Evolutionary conservation across 1,140 invertebrate species (phyloP).

Genomic region (Coboldia fuscipes): DNA sequence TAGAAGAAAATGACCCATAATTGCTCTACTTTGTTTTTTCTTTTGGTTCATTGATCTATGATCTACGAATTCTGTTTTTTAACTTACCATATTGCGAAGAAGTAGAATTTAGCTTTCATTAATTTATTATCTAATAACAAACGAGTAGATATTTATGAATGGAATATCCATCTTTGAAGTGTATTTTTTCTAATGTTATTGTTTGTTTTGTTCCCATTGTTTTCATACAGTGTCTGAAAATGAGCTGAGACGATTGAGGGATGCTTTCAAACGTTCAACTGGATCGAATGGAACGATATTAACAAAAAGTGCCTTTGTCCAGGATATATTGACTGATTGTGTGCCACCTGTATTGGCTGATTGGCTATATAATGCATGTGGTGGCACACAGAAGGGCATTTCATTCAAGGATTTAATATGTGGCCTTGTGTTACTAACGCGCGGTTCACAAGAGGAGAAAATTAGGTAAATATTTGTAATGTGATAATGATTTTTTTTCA

Average conservation of each 20-base stretch:
- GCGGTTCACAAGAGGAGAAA: constrained; percentile 64
- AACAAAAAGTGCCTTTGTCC: constrained; percentile 48
- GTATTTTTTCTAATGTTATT: no score
- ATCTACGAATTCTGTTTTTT: no score
- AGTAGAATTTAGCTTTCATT: no score
- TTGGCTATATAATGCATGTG: constrained; percentile 58
- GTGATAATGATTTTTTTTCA: background rate
- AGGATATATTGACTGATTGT: constrained; percentile 64
- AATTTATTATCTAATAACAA: no score
- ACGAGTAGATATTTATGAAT: no score
- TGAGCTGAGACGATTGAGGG: constrained; percentile 56
- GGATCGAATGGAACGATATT: constrained; percentile 42
- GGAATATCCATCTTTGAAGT: no score
- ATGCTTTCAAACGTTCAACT: constrained; percentile 64
- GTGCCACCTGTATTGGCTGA: constrained; percentile 58
- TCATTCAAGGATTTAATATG: constrained; percentile 60
- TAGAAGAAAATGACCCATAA: no score
- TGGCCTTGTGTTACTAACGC: constrained; percentile 62
- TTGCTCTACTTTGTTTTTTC: no score
- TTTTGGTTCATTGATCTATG: no score
- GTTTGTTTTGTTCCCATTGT: no score
- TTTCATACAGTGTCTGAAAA: constrained; percentile 49
- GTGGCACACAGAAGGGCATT: constrained; percentile 59
- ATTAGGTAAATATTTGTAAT: constrained; percentile 41
- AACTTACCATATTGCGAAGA: no score